Base-by-base conservation (phyloP, 1,140 invertebrate species). In the Drosophila ironensis region DNA sequence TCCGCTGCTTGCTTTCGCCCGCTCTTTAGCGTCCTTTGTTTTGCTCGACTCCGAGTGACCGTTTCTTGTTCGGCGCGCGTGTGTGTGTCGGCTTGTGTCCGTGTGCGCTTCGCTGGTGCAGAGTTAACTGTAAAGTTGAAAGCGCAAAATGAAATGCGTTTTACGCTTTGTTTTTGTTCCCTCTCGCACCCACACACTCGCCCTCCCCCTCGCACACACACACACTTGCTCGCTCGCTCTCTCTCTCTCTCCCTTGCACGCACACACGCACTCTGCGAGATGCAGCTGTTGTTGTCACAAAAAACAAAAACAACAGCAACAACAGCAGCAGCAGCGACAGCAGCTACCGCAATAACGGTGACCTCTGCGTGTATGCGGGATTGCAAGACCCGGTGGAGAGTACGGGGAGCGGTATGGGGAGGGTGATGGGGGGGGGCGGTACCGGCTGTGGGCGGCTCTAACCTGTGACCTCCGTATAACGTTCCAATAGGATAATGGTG, bases 91-190 rank as follows among this genome's bases (percentile, higher is more conserved):
- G n/a, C n/a, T n/a, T n/a, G n/a, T n/a, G n/a, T n/a, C n/a, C n/a
- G n/a, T n/a, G n/a, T n/a, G n/a, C n/a, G n/a, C n/a, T n/a, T n/a
- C n/a, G n/a, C n/a, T n/a, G n/a, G n/a, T n/a, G n/a, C n/a, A n/a
- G n/a, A n/a, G n/a, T n/a, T n/a, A n/a, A n/a, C 40, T 52, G 57
- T 44, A 54, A 51, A 53, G 67, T 17, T 11, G 41, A 64, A 64
- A 64, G 59, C 51, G 28, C 53, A 47, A 70, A 48, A 70, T 56
- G 52, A 57, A 70, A 70, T 70, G 66, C 66, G 66, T 70, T 70
- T 69, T 69, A 70, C 53, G 44, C 64, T 64, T 70, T 63, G 66
- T 70, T 70, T 52, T 70, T 70, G 67, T 70, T 68, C 57, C 41
- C 14, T 48, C 60, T 38, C 38, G 54, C 38, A 38, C 42, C 35